Evolutionary conservation across 2,797 vertebrate genomes (phyloP).

Genomic region (Rhinella marina): DNA sequence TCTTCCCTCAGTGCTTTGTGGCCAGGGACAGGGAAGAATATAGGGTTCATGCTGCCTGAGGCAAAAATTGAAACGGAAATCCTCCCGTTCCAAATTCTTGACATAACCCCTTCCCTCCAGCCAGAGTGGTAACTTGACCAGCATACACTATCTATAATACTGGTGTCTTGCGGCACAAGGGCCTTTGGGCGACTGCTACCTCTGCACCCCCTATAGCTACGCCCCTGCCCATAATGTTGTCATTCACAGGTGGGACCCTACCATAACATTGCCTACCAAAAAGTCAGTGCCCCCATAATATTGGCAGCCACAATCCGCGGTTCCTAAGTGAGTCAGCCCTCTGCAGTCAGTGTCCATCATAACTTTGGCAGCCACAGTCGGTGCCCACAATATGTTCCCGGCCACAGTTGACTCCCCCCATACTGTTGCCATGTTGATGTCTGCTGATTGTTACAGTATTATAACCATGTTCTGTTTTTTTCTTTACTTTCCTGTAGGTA

Average conservation of each 20-base stretch:
- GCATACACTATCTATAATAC: too few species aligned
- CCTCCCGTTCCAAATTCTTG: too few species aligned
- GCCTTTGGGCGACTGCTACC: too few species aligned
- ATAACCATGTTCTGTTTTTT: neutral
- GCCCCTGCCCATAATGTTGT: neutral
- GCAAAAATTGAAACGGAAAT: too few species aligned
- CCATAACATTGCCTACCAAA: neutral
- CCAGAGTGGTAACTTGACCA: too few species aligned
- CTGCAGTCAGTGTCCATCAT: neutral
- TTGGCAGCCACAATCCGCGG: neutral
- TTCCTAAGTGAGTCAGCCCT: neutral
- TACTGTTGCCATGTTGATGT: neutral
- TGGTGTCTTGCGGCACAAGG: too few species aligned
- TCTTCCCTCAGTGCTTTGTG: too few species aligned
- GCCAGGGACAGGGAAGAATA: too few species aligned
- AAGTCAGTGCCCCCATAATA: neutral
- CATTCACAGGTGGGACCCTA: neutral
- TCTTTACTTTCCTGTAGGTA: conserved; percentile 76
- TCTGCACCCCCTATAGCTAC: too few species aligned
- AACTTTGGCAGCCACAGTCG: neutral
- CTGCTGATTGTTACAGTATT: neutral
- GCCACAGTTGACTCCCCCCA: neutral
- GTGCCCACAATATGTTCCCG: neutral
- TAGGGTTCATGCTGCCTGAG: too few species aligned
- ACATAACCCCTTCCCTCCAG: too few species aligned